Base-by-base conservation (phyloP, 1,140 invertebrate genomes). In the Bombus vancouverensis region DNA sequence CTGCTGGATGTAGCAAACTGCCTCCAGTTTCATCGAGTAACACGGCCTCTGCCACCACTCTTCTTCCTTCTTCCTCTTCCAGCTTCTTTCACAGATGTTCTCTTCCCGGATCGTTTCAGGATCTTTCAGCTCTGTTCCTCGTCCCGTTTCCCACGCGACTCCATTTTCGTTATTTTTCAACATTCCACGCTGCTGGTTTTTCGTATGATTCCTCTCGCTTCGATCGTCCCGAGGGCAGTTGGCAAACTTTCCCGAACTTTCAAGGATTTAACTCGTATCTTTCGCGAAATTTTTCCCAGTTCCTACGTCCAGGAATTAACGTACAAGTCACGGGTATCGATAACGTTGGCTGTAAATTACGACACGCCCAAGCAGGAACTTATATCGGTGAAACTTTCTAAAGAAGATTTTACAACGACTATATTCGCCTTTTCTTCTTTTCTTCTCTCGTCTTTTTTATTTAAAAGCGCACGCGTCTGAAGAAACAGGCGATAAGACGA, bases 1-100 rank as follows among this genome's bases (percentile, higher is more conserved):
- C 87, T 77, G 86, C 88, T 78, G 87, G 88, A 87, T 89, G 88
- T 86, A 87, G 89, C 87, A 42, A 83, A 37, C 68, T 83, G 81
- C 81, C 72, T 76, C 42, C 68, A 79, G 68, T 80, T 85, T 80
- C 76, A 80, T 79, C 86, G 87, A 87, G 84, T 85, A 85, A 66
- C 83, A 53, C 42, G 28, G 47, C 47, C 39, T 32, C 39, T 53
- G 12, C 59, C 78, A 1, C 44, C 57, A 32, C 42, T 66, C 34
- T 13, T 18, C 66, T 34, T 39, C 10, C 28, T 37, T 47, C 68
- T 59, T 39, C 32, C 32, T 39, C 77, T 74, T 34, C 39, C 72
- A 18, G 28, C 37, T 34, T 59, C 73, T 65, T 87, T 86, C 73
- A 18, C 82, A 78, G 86, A 87, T 86, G 87, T 72, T 66, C 78